Evolutionary conservation across 2,113 vertebrate genomes (phyloP), one percentile per base, ranked within the genome.

Genomic region (Pachyramphus minor): DNA sequence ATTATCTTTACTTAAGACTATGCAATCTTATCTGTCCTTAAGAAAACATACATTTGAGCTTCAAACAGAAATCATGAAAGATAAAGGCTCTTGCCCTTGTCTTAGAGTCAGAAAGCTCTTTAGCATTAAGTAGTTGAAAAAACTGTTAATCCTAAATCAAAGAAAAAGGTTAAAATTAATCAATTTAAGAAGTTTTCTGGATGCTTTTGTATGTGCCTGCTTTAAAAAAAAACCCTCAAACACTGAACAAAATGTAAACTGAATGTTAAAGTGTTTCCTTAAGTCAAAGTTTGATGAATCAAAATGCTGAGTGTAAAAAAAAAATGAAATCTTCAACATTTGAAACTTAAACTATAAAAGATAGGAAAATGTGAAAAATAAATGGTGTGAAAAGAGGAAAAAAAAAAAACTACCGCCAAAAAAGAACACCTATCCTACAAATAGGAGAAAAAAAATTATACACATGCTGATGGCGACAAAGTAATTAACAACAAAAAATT

Each of bases 131-230:
- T 14, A 58, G 13, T 68, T 83, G 0, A 1, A 86, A 82, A 68
- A 79, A 42, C 3, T 53, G 8, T 44, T 44, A 27, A 71, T 44
- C 16, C 5, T 76, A 88, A 87, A 55, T 3, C 27, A 75, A 87
- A 79, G 22, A 45, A 12, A 67, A 44, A 75, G 1, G 11, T 42
- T 68, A 60, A 80, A 86, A 55, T 37, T 4, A 93, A 60, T 39
- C 2, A 9, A 17, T 76, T 45, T 75, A 62, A 55, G 28, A 68
- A 41, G 4, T 17, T 17, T 59, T 31, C 35, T 86, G 4, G 12
- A 44, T 84, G 22, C 1, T 39, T 63, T 25, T 41, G 0, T 59
- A 4, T 53, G 8, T 35, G 6, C 0, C 0, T 19, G 5, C 25
- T 71, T 44, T 45, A 64, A 71, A 60, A 28, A 90, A 89, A 45